Base-by-base conservation (phyloP, 2,888 invertebrate genomes). In the Spilosoma lubricipeda region DNA sequence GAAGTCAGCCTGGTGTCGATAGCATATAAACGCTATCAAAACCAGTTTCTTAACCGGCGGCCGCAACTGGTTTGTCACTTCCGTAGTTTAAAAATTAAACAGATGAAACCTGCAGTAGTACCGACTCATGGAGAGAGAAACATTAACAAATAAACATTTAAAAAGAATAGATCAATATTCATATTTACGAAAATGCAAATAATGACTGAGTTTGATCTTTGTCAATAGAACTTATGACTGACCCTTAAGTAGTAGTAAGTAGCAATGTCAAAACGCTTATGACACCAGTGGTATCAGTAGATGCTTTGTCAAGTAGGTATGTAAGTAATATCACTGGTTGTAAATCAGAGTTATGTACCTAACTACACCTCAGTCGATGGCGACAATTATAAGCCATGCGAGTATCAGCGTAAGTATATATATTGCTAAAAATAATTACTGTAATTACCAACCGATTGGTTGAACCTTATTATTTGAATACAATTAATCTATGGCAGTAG, bases 41-140 rank as follows among this genome's bases (percentile, higher is more conserved):
- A 59, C n/a, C 11, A 9, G 59, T n/a, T 59, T 59, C 13, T n/a
- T 56, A 56, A 56, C 52, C 5, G 52, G 52, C 52, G n/a, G 52
- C 52, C 52, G 52, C 52, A 56, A 59, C 59, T 59, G n/a, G 39
- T 70, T 48, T 27, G 27, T 30, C n/a, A 20, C 64, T 23, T 63
- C 69, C 52, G 59, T 65, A 81, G 63, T 72, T 77, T 72, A 75
- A 75, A 64, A 48, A 80, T 75, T 66, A 33, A 75, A 70, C 75
- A 48, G 70, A 75, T 52, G 52, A n/a, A 71, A 39, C 56, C 56
- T n/a, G 11, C 56, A 56, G 5, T 56, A 56, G 56, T 56, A 56
- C 27, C 13, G 27, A 13, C 13, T 27, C 11, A 59, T 13, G 13
- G 3, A 15, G 5, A 13, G 59, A 27, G 27, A 59, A 59, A 4